These are phyloP conservation scores for Eristalis pertinax DNA, from an alignment of 2,888 invertebrate genomes.

Conservation along the genomic window DNA sequence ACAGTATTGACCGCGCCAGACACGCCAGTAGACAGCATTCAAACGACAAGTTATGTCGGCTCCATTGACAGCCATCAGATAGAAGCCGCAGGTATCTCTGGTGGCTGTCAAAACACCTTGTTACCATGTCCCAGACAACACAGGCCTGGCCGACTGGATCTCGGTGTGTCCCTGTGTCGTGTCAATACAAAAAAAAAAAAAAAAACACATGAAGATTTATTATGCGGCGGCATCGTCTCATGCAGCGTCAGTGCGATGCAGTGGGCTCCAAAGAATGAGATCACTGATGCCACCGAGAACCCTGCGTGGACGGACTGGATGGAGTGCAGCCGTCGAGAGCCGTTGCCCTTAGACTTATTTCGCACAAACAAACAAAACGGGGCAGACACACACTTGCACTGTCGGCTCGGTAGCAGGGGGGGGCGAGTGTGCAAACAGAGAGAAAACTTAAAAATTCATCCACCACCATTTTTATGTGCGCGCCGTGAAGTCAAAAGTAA, in stretches of 20 bases:
- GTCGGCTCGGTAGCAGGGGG: not conserved
- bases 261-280: slow-evolving; percentile 60
- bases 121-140: slow-evolving; percentile 28
- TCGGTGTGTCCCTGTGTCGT: slow-evolving; percentile 31
- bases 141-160: not conserved
- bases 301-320: not conserved
- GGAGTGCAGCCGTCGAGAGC: slow-evolving; percentile 12
- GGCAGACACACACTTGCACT: not conserved
- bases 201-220: slow-evolving; percentile 64
- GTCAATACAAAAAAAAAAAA: no score
- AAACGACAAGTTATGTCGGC: slow-evolving; percentile 47
- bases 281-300: slow-evolving; percentile 28
- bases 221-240: slow-evolving; percentile 55
- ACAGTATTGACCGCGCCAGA: no score
- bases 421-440: not conserved
- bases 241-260: slow-evolving; percentile 8
- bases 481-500: slow-evolving; percentile 23
- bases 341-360: slow-evolving; percentile 45
- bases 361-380: not conserved
- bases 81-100: slow-evolving; percentile 58
- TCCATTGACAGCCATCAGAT: slow-evolving; percentile 62
- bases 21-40: slow-evolving; percentile 14
- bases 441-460: slow-evolving; percentile 14
- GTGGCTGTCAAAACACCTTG: slow-evolving; percentile 69
- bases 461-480: slow-evolving; percentile 11